Evolutionary conservation across 2,888 invertebrate species (phyloP).

Genomic region (Galeopsomyia nigrocyanea): DNA sequence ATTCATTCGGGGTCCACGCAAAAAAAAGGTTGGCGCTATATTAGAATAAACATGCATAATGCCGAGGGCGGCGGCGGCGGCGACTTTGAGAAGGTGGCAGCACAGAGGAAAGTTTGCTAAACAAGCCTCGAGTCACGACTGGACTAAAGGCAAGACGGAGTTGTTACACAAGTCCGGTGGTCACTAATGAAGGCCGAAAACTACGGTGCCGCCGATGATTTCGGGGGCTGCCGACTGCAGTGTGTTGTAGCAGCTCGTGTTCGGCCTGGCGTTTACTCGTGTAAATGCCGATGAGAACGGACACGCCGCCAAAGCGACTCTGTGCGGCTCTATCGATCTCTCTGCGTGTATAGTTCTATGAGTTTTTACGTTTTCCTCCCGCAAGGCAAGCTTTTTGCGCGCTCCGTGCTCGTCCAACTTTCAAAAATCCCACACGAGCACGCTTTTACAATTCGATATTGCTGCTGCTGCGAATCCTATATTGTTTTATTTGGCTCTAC

Average conservation of each 20-base stretch:
- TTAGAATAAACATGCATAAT: background rate
- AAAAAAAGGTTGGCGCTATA: background rate
- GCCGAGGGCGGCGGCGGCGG: background rate
- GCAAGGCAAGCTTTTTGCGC: constrained; percentile 25
- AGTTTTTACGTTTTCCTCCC: background rate
- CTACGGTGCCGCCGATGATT: background rate
- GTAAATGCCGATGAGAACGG: constrained; percentile 36
- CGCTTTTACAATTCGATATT: background rate
- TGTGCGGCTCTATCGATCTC: constrained; percentile 35
- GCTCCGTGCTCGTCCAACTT: background rate
- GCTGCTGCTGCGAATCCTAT: no score
- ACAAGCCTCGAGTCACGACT: no score
- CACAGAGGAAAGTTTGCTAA: background rate
- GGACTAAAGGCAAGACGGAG: no score
- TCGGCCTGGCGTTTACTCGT: constrained; percentile 28
- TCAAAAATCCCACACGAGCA: background rate
- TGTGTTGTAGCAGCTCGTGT: background rate
- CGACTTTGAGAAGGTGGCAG: background rate
- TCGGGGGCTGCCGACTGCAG: background rate
- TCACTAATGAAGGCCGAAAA: constrained; percentile 22
- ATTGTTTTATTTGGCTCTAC: no score
- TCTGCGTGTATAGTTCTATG: background rate
- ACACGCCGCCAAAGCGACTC: background rate
- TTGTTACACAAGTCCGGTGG: no score
- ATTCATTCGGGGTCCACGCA: background rate